Evolutionary conservation across 2,888 invertebrate species (phyloP).

Genomic region (Seira ritae): DNA sequence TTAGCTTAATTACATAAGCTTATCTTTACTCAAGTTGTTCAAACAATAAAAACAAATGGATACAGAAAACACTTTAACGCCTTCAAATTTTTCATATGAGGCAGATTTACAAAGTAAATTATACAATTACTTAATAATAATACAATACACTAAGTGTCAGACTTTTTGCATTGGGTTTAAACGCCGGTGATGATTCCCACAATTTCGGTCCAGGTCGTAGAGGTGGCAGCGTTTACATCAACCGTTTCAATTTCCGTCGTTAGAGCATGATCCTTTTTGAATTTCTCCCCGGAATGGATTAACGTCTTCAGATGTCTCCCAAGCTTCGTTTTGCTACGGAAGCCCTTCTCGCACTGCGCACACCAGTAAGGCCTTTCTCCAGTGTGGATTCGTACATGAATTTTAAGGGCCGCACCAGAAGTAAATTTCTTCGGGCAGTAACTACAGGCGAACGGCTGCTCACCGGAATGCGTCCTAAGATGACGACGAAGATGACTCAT

Average conservation of each 20-base stretch:
- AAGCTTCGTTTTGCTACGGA: conserved; percentile 56
- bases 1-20: too few relatives aligned
- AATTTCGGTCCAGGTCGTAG: conserved; percentile 56
- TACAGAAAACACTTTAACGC: too few relatives aligned
- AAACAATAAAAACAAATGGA: too few relatives aligned
- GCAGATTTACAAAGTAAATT: too few relatives aligned
- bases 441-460: conserved; percentile 58
- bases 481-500: conserved; percentile 64
- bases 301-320: conserved; percentile 63
- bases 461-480: conserved; percentile 64
- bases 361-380: conserved; percentile 61
- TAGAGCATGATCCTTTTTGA: conserved; percentile 45
- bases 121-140: too few relatives aligned
- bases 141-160: too few relatives aligned
- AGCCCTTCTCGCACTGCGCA: conserved; percentile 59
- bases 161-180: neutral
- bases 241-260: conserved; percentile 43
- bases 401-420: conserved; percentile 62
- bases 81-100: too few relatives aligned
- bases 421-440: conserved; percentile 63
- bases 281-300: conserved; percentile 51
- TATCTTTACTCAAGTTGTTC: too few relatives aligned
- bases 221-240: conserved; percentile 34
- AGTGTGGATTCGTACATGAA: conserved; percentile 61
- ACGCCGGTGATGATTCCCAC: conserved; percentile 57